Conservation (phyloP, 2,113 vertebrate genomes). For the Pungitius pungitius region DNA sequence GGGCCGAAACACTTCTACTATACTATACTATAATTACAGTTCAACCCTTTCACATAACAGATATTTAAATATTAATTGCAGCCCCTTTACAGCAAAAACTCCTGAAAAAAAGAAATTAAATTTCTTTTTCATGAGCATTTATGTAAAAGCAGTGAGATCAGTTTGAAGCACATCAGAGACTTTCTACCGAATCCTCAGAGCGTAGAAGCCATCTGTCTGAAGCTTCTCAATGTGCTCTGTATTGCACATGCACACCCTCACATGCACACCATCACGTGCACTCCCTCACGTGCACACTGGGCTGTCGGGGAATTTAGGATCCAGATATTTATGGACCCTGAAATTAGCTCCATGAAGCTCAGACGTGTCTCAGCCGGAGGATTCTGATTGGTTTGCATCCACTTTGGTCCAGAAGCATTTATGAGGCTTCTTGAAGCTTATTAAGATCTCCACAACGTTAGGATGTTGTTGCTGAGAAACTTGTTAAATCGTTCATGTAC, state of each 20-base stretch:
- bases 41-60: neutral
- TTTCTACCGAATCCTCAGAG: neutral
- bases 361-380: too few relatives aligned
- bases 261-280: too few relatives aligned
- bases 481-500: neutral
- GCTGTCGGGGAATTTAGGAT: constrained; percentile 9
- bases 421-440: too few relatives aligned
- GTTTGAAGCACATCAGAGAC: neutral
- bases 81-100: neutral
- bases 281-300: neutral
- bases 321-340: constrained; percentile 33
- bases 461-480: neutral
- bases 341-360: constrained; percentile 39
- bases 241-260: too few relatives aligned
- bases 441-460: neutral
- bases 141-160: neutral
- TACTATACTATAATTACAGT: neutral
- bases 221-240: too few relatives aligned
- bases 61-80: neutral
- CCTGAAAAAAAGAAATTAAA: neutral
- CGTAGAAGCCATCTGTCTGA: constrained; percentile 23
- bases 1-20: too few relatives aligned
- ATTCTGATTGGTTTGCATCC: neutral
- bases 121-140: neutral
- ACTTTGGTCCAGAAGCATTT: neutral